Base-by-base conservation (phyloP, 2,113 vertebrate genomes). In the Callaeas wilsoni region DNA sequence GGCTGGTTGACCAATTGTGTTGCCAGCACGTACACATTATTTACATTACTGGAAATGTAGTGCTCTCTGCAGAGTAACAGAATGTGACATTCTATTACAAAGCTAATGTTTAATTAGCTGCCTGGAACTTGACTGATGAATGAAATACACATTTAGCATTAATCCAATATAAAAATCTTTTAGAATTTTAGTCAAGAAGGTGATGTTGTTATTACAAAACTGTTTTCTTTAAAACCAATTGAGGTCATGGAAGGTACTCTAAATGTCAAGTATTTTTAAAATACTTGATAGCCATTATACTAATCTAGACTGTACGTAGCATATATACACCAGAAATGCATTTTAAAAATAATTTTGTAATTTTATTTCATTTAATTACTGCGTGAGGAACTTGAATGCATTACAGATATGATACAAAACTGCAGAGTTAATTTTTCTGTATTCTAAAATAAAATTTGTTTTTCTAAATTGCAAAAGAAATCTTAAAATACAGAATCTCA, bases 51-150 rank as follows among this genome's bases (percentile, higher is more conserved):
- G 26, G 46, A 84, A 74, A 55, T 57, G 47, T 12, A 65, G 76
- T 75, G 12, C 0, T 0, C 8, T 53, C 44, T 75, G 42, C 1
- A 3, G 23, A 56, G 25, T 32, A 74, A 55, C n/a, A 82, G 29
- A 30, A 25, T n/a, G 47, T n/a, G 42, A 55, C 16, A 49, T 32
- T 63, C 35, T 30, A 21, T 74, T 65, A 82, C 10, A 65, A 59
- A 63, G 8, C 17, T 53, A 62, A 81, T 55, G 44, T 60, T 91
- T 67, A 87, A 81, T 87, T 84, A 81, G 46, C n/a, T 87, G 25
- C 18, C 69, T 81, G 69, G 55, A 89, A 87, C 21, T 35, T 78
- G 69, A 62, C 7, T 69, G 53, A 44, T 69, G 30, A 93, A 57
- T 78, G 27, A 62, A 77, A 70, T 70, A 67, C 50, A 41, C 1